Evolutionary conservation across 92 coral and sea anemone species (phyloP).

Genomic region (Parazoanthus swiftii): DNA sequence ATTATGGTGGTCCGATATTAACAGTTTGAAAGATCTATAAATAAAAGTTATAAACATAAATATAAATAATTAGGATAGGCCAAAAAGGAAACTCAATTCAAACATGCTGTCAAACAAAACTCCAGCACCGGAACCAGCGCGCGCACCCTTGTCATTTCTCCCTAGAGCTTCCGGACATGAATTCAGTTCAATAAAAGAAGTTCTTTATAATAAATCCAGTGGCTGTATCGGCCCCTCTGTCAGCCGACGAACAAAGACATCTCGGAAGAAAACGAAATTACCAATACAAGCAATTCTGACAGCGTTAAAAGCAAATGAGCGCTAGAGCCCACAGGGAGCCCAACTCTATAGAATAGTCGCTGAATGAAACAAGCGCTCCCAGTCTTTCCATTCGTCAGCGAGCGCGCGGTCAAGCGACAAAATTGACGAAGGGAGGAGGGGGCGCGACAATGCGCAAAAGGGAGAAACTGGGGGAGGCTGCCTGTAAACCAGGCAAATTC

Average conservation of each 20-base stretch:
- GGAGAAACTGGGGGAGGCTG: no score
- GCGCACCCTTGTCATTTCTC: background rate
- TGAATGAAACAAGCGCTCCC: no score
- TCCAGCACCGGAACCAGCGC: background rate
- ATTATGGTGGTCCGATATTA: background rate
- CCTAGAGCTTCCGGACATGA: slow-evolving; percentile 4
- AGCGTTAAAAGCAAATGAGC: no score
- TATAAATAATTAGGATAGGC: no score
- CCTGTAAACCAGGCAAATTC: no score
- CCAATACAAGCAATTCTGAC: background rate
- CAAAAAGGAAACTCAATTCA: background rate
- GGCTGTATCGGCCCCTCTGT: background rate
- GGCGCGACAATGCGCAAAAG: no score
- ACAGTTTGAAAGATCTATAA: background rate
- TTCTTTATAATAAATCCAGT: slow-evolving; percentile 4
- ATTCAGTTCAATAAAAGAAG: background rate
- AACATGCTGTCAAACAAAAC: background rate
- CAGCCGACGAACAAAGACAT: background rate
- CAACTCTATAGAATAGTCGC: no score
- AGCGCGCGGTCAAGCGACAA: no score
- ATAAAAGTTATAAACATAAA: background rate
- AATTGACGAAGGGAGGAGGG: no score
- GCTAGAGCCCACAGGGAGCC: no score
- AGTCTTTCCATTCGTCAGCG: no score
- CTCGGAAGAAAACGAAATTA: background rate